Conservation (phyloP, 2,888 invertebrate species). For the Idaea aversata region DNA sequence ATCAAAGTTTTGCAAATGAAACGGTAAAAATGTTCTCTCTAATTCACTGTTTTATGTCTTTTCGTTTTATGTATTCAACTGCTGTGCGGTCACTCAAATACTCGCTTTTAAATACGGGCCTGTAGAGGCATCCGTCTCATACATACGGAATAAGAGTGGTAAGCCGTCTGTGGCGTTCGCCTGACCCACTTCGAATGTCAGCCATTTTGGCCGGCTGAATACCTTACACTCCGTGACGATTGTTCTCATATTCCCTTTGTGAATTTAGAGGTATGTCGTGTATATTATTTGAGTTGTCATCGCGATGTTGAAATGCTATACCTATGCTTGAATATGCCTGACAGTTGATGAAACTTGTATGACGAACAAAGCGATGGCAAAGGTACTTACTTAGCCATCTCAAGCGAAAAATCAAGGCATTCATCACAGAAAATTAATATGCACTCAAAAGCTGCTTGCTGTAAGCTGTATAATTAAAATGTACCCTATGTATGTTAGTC, state of each 20-base stretch:
- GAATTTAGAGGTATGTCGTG: slow-evolving; percentile 8
- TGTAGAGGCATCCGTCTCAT: slow-evolving; percentile 58
- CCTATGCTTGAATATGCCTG: neutral
- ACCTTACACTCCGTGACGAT: slow-evolving; percentile 26
- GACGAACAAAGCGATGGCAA: neutral
- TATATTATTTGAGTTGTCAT: slow-evolving; percentile 3
- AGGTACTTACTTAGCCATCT: neutral
- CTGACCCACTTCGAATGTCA: slow-evolving; percentile 42
- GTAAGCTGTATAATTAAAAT: too few species aligned
- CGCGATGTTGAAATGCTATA: slow-evolving; percentile 3
- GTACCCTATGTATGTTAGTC: too few species aligned
- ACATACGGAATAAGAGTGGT: slow-evolving; percentile 64
- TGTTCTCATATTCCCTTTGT: slow-evolving; percentile 29
- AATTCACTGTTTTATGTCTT: neutral
- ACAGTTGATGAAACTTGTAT: neutral
- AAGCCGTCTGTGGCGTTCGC: slow-evolving; percentile 29
- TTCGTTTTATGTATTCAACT: slow-evolving; percentile 48
- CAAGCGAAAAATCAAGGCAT: neutral
- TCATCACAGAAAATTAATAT: neutral
- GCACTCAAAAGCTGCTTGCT: too few species aligned
- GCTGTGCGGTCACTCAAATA: slow-evolving; percentile 59
- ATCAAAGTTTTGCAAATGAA: neutral
- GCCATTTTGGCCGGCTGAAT: slow-evolving; percentile 26
- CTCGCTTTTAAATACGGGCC: slow-evolving; percentile 62
- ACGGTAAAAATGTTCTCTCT: neutral